phyloP scores from a whole-genome alignment of 2,113 vertebrate species.

The Cervus canadensis region DNA sequence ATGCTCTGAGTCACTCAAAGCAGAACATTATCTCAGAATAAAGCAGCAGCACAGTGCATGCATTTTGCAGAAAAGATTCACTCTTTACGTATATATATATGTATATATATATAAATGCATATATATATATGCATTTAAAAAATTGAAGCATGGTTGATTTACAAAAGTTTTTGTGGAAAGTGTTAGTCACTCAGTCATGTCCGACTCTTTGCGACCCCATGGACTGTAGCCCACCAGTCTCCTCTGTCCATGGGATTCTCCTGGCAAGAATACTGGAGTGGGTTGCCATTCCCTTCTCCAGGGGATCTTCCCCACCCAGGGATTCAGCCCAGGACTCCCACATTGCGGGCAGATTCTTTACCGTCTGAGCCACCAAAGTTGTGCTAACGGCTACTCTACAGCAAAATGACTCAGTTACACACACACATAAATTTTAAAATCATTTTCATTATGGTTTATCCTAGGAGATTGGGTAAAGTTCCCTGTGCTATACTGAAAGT shows the following conservation, averaged over 20 bases:
- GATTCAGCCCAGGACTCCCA: background rate
- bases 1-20: background rate
- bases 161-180: background rate
- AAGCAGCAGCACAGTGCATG: background rate
- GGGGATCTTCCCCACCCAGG: background rate
- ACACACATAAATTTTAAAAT: background rate
- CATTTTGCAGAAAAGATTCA: background rate
- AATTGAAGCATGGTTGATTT: background rate
- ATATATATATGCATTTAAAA: no score
- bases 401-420: background rate
- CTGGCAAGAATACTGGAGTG: background rate
- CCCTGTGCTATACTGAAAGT: background rate
- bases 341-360: fast-evolving
- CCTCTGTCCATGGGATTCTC: background rate
- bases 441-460: background rate
- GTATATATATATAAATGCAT: no score
- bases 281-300: background rate
- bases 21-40: background rate
- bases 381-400: background rate
- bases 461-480: background rate
- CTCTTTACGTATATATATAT: background rate
- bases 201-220: background rate
- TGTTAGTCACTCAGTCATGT: background rate
- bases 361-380: background rate
- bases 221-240: background rate